These are phyloP conservation scores for Dicyrtoma fusca DNA, from an alignment of 2,888 invertebrate genomes.

Conservation along the genomic window DNA sequence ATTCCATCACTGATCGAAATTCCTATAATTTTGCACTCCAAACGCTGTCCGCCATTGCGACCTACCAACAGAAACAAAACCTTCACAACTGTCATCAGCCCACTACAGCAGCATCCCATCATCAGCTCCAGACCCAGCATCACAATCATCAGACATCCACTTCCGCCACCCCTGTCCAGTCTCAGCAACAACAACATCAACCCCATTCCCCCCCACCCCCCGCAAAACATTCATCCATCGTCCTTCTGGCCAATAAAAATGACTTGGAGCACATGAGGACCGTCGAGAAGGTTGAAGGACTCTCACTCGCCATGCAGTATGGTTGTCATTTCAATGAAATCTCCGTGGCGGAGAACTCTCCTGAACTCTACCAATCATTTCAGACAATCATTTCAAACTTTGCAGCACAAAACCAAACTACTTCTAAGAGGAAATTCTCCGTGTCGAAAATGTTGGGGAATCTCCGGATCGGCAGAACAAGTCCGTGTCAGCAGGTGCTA, in stretches of 20 bases:
- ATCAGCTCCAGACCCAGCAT: neutral
- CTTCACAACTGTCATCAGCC: neutral
- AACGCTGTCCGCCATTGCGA: conserved; percentile 59
- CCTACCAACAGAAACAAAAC: conserved; percentile 10
- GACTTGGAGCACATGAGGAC: conserved; percentile 78
- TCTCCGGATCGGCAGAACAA: conserved; percentile 60
- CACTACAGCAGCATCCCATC: neutral
- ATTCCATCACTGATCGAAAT: conserved; percentile 73
- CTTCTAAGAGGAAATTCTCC: conserved; percentile 61
- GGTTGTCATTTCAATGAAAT: conserved; percentile 77
- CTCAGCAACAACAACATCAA: neutral
- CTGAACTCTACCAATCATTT: conserved; percentile 73
- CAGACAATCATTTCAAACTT: conserved; percentile 61
- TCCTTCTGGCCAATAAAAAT: conserved; percentile 76
- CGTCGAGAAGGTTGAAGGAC: conserved; percentile 74
- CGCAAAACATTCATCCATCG: conserved; percentile 59
- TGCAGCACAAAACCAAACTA: conserved; percentile 18
- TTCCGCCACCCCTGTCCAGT: conserved; percentile 1
- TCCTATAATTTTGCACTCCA: conserved; percentile 73
- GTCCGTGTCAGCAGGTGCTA: conserved; percentile 48
- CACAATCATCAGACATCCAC: neutral
- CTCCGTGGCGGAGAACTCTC: conserved; percentile 78
- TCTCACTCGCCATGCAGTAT: conserved; percentile 67
- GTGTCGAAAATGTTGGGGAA: conserved; percentile 80
- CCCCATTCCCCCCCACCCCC: conserved; percentile 15